Evolutionary conservation across 1,140 invertebrate species (phyloP), one percentile per base, ranked within the genome.

Genomic region (Dreissena polymorpha): DNA sequence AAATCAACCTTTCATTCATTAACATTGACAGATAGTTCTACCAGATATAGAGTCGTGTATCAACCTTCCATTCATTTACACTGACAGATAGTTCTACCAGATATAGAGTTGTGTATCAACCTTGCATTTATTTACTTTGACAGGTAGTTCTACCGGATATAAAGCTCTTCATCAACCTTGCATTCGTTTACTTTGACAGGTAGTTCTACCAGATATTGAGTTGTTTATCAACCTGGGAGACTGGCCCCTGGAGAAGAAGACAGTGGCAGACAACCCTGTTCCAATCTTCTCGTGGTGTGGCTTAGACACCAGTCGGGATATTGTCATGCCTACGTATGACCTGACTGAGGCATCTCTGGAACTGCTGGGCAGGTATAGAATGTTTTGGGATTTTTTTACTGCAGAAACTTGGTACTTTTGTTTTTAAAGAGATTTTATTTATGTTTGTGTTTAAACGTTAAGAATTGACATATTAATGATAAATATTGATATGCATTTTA

Each of bases 251-350:
- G 92, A 92, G 60, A 89, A 92, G 50, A 91, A 86, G 78, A 77
- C 88, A 53, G 94, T 83, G 2, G 79, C 55, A 95, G 85, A 92
- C 18, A 91, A 93, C 60, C 89, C 89, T 18, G 27, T 93, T 86
- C 97, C 98, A n/a, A 95, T 99, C 75, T 97, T 99, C 91, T 98
- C 97, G 53, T 99, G 98, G 98, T 99, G 98, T 94, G 97, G 97
- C 0, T 98, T 97, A 85, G 93, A 95, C 71, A 95, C 96, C 84
- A 95, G 96, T 7, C 93, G 94, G 87, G 98, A 99, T 93, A 98
- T 99, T 92, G 94, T 98, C 71, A 95, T 99, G 94, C 98, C 98
- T 14, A 99, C 98, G 1, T 99, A 99, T 94, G 97, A 99, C 91
- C 94, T 99, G 49, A 98, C 97, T 6, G 96, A 98, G 94, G 96